Percentiles rank a stretch among this genome's conserved stretches.
Evolutionary conservation across 2,113 vertebrate genomes (phyloP).

Genomic region (Alosa alosa): DNA sequence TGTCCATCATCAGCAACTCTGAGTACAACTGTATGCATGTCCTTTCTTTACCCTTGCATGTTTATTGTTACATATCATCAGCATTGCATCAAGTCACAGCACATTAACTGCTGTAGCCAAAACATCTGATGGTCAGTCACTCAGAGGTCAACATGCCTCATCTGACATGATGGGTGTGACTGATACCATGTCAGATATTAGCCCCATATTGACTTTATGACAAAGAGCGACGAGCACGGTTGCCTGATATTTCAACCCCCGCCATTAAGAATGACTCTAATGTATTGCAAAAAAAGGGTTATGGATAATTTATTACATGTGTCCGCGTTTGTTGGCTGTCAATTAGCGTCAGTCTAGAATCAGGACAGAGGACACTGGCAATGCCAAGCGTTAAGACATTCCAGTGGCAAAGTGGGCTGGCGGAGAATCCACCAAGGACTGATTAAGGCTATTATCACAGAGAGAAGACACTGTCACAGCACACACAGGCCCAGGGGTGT

Average conservation of each 20-base stretch:
- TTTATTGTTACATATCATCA: neutral
- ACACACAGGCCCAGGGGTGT: neutral
- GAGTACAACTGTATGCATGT: neutral
- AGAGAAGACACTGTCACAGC: neutral
- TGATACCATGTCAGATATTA: slow-evolving; percentile 39
- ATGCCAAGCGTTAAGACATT: neutral
- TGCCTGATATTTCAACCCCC: slow-evolving; percentile 32
- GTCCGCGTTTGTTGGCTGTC: slow-evolving; percentile 1
- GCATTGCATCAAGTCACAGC: slow-evolving; percentile 2
- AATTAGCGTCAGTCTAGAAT: neutral
- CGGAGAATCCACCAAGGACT: neutral
- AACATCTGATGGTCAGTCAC: slow-evolving; percentile 14
- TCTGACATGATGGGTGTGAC: slow-evolving; percentile 40
- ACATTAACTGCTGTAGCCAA: neutral
- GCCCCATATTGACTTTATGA: slow-evolving; percentile 44
- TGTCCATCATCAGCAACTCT: neutral
- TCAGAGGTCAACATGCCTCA: slow-evolving; percentile 32
- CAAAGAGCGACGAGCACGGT: slow-evolving; percentile 42
- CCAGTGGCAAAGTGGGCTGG: neutral
- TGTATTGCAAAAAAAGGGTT: neutral
- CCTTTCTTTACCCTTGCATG: neutral
- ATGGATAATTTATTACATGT: slow-evolving; percentile 6
- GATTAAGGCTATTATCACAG: neutral
- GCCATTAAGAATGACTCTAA: neutral
- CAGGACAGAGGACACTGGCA: neutral